Base-by-base conservation (phyloP, 1,140 invertebrate species). In the Campoletis sonorensis region DNA sequence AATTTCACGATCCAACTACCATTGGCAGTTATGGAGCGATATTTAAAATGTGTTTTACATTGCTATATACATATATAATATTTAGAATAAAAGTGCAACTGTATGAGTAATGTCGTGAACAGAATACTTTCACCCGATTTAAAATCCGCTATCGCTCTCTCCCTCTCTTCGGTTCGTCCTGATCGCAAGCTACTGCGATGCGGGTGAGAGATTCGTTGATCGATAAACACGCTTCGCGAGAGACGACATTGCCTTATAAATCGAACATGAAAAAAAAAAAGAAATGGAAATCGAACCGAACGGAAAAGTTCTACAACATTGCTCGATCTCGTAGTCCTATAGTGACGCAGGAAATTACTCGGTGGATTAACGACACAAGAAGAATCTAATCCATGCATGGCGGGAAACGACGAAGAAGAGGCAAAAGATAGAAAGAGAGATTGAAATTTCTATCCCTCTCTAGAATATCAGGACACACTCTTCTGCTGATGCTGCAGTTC, bases 111-210 rank as follows among this genome's bases (percentile, higher is more conserved):
- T 58, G 18, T 67, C 61, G 61, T 67, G 61, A 30, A 67, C 23
- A 67, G 61, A 67, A 67, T 67, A 67, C 61, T 67, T 67, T 67
- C 61, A 67, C 61, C 61, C 13, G 61, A 27, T 67, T 67, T 30
- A 23, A n/a, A 67, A 27, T 67, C 23, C n/a, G n/a, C 13, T 23
- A 23, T 23, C 61, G 27, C 61, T 67, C 23, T 58, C 18, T 58
- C 54, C 21, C 54, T 58, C 54, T 58, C 54, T 58, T 58, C 0
- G 54, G 21, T 15, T 67, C 21, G 61, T 4, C 23, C 18, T 23
- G 54, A 58, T 58, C 21, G 54, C 16, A 23, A 58, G 54, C 54
- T 15, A 26, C 61, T 23, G 61, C 61, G 61, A 67, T 67, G 61
- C 61, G 61, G 61, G 61, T 27, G 26, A 67, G 61, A 67, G 61